Evolutionary conservation across 30 jellyfish, hydroid and myxozoan species (phyloP), one percentile per base, ranked within the genome.

Genomic region (Cassiopea xamachana): DNA sequence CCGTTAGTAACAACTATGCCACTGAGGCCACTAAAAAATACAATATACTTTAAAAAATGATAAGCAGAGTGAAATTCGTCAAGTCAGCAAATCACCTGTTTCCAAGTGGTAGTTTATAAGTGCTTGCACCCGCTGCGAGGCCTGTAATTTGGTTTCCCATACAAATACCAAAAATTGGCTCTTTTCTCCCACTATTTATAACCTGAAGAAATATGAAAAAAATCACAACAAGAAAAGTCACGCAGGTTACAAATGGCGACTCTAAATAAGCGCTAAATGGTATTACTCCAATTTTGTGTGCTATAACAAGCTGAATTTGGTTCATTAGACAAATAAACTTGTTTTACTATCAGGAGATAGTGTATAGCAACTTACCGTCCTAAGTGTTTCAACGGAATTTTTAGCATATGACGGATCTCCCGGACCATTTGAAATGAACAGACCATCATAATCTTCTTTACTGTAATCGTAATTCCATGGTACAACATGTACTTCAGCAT

Each of bases 391-490:
- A 48, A 91, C 92, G 14, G 97, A 92, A 43, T 43, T 51, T 15
- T 58, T 46, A 13, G 83, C 94, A 16, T 69, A 77, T 5, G 93
- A 86, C 1, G 97, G 97, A 75, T 91, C 97, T 27, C 97, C 97
- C 2, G 97, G 97, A 4, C 97, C 97, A 73, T 91, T 91, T 1
- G 97, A 91, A 73, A 91, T 60, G 51, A 91, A 91, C 73, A 91
- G 18, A 17, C 97, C 97, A 71, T 91, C 97, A 62, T 91, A 91
- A 1, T 79, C 86, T 2, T 86, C 98, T 48, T 82, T 92, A 73
- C 87, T 86, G 90, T 76, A 86, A 68, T 92, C 98, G 62, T 86
- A 87, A 73, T 92, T 73, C 98, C 98, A 92, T 46, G 98, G 98
- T 16, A 92, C 98, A 51, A 92, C 95, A 60, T 92, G 98, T 1